phyloP scores from a whole-genome alignment of 2,797 vertebrate genomes.

The Poecilia gillii region DNA sequence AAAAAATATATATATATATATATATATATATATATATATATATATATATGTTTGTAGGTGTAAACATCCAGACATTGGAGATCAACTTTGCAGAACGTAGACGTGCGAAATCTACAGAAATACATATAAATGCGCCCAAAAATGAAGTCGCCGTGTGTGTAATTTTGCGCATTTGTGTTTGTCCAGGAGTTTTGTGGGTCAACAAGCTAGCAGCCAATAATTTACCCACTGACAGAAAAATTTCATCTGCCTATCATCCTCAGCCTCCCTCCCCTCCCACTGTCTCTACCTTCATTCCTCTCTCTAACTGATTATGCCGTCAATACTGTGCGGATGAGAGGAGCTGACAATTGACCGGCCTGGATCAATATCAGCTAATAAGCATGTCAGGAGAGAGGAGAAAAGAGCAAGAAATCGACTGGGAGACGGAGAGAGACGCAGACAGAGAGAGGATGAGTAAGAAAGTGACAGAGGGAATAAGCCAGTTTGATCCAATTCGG shows the following conservation, averaged over 20 bases:
- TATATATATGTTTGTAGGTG: neutral
- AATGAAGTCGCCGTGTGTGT: conserved; percentile 14
- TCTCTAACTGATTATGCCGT: conserved; percentile 94
- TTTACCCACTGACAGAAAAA: conserved; percentile 96
- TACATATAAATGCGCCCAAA: conserved; percentile 14
- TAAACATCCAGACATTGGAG: neutral
- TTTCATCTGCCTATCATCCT: conserved; percentile 94
- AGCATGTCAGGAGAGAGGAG: conserved; percentile 92
- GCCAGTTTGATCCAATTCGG: conserved; percentile 95
- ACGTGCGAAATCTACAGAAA: neutral
- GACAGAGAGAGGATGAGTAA: conserved; percentile 67
- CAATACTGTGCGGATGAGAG: conserved; percentile 98
- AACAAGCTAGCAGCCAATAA: conserved; percentile 97
- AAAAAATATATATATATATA: too few species aligned
- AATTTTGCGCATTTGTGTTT: conserved; percentile 45
- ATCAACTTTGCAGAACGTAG: neutral
- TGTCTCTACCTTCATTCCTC: conserved; percentile 75
- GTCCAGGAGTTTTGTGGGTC: conserved; percentile 86
- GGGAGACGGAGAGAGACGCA: conserved; percentile 70
- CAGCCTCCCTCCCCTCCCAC: conserved; percentile 64
- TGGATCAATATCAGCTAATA: conserved; percentile 99
- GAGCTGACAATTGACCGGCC: conserved; percentile 98
- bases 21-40: too few species aligned
- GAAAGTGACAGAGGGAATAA: conserved; percentile 73
- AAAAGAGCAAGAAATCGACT: conserved; percentile 79